phyloP scores from a whole-genome alignment of 2,888 invertebrate genomes.

The Dorcus parallelipipedus region DNA sequence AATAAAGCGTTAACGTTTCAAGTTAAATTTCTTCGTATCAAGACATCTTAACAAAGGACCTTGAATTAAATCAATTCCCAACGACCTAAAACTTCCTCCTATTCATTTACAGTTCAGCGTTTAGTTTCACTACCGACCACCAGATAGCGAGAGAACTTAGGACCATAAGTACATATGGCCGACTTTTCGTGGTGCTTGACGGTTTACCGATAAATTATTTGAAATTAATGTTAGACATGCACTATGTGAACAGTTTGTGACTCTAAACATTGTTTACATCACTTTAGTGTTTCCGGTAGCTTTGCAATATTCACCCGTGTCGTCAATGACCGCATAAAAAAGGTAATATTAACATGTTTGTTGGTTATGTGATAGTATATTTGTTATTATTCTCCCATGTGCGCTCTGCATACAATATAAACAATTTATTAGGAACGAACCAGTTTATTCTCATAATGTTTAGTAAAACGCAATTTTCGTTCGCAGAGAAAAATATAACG shows the following conservation, averaged over 20 bases:
- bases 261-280: conserved; percentile 14
- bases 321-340: conserved; percentile 7
- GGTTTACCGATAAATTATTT: background rate
- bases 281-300: conserved; percentile 6
- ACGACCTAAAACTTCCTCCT: no score
- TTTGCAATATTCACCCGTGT: conserved; percentile 3
- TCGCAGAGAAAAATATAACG: background rate
- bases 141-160: background rate
- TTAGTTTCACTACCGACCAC: background rate
- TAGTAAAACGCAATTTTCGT: no score
- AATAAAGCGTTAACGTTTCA: no score
- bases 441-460: background rate
- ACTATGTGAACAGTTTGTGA: background rate
- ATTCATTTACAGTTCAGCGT: no score
- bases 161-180: background rate
- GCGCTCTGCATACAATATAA: background rate
- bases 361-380: conserved; percentile 30
- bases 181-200: background rate
- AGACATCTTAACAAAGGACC: no score
- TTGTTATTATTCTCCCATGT: conserved; percentile 27
- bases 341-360: conserved; percentile 29
- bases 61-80: no score
- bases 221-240: background rate
- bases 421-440: background rate
- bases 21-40: no score